Percentiles rank a stretch among this genome's conserved stretches.
phyloP scores from a whole-genome alignment of 1,140 invertebrate genomes.

The Rhynchophorus ferrugineus region DNA sequence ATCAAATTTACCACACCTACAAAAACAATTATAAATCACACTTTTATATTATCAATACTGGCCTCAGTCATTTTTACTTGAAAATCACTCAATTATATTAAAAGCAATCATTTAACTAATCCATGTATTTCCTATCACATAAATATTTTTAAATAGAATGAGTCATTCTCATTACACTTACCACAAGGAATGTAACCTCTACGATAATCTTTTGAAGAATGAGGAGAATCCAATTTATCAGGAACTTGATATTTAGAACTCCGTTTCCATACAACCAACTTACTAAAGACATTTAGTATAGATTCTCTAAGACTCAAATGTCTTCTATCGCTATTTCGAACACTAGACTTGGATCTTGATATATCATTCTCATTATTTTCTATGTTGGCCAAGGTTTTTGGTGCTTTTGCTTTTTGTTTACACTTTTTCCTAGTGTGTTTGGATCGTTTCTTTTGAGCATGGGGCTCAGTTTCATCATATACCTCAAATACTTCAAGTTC shows the following conservation, averaged over 20 bases:
- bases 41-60: no score
- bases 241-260: constrained; percentile 47
- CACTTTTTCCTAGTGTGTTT: constrained; percentile 39
- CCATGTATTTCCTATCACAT: no score
- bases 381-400: constrained; percentile 24
- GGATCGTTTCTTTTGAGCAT: constrained; percentile 31
- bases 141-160: no score
- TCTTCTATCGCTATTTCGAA: constrained; percentile 40
- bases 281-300: constrained; percentile 58
- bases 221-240: constrained; percentile 51
- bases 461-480: constrained; percentile 36
- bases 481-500: constrained; percentile 42
- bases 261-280: constrained; percentile 54
- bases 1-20: no score
- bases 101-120: no score
- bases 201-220: constrained; percentile 43
- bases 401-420: constrained; percentile 35
- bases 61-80: no score
- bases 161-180: no score
- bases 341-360: constrained; percentile 35
- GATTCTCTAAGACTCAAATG: constrained; percentile 47
- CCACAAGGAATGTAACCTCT: constrained; percentile 49
- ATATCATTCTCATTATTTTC: constrained; percentile 32
- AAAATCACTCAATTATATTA: no score
- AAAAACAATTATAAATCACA: no score